Percentiles rank a stretch among this genome's conserved stretches.
phyloP scores from a whole-genome alignment of 2,888 invertebrate species.

The Lacanobia oleracea region DNA sequence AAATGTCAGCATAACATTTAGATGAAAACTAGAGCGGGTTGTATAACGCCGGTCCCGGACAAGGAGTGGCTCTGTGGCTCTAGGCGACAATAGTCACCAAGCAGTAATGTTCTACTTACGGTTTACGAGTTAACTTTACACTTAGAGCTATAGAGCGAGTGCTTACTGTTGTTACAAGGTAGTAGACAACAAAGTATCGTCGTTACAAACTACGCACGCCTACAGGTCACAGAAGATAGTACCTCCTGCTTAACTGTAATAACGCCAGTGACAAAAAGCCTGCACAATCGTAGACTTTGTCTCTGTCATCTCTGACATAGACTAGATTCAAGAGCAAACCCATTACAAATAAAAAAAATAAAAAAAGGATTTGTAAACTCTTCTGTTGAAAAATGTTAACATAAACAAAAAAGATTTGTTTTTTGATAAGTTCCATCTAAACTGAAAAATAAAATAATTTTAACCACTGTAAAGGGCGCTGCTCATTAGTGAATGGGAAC shows the following conservation, averaged over 20 bases:
- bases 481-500: no score
- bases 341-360: no score
- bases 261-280: background rate
- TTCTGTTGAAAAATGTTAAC: no score
- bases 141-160: conserved; percentile 1
- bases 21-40: conserved; percentile 35
- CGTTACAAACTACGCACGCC: background rate
- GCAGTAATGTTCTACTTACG: conserved; percentile 15
- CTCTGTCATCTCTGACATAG: no score
- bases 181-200: conserved; percentile 26
- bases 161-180: background rate
- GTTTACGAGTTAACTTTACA: conserved; percentile 19
- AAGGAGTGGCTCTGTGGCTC: conserved; percentile 23
- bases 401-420: no score
- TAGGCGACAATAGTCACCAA: conserved; percentile 35
- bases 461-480: no score
- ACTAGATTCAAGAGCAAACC: no score
- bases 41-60: conserved; percentile 24
- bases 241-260: background rate
- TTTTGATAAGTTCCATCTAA: no score
- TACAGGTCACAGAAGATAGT: conserved; percentile 10
- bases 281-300: no score
- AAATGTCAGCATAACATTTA: conserved; percentile 46
- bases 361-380: no score
- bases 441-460: no score